Evolutionary conservation across 1,140 invertebrate species (phyloP), one percentile per base, ranked within the genome.

Genomic region (Achroia grisella): DNA sequence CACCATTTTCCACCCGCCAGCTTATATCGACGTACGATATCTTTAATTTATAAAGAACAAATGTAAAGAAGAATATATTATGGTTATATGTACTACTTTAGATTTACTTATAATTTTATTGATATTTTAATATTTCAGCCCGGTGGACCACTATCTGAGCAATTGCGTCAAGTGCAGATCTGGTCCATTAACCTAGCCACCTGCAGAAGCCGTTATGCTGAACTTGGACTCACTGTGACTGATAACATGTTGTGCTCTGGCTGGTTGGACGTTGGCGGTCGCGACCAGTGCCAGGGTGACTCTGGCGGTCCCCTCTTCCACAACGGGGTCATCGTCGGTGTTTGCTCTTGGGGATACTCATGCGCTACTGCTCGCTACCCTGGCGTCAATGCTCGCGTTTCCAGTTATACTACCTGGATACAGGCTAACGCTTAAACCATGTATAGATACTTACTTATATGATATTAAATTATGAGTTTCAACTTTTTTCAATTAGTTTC

Each of bases 321-420:
- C 49, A 73, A 84, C 23, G 63, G 69, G 4, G 72, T 86, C 10
- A 51, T 74, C 34, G 68, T 80, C 9, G 89, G 89, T 9, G 73
- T 91, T 5, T 81, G 87, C 0, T 88, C 87, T 9, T 90, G 85
- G 82, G 81, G 80, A 1, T 71, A 85, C 1, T 62, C 77, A n/a
- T 90, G 89, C 53, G 89, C 65, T n/a, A 44, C 56, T 12, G 45
- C 64, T 1, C 52, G 59, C 3, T 87, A 62, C 46, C 87, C 88
- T 5, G 86, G 87, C 1, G 74, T 89, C 9, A 88, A 88, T 52
- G 81, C 86, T 0, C 55, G 75, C 23, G 81, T 88, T 10, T 54
- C 74, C 0, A 53, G 52, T 10, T 67, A 33, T 14, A 50, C 52
- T 8, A 27, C 32, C 13, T 71, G 64, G 67, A 62, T 71, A 14